phyloP scores from a whole-genome alignment of 2,888 invertebrate species.

The Graphium colonna region DNA sequence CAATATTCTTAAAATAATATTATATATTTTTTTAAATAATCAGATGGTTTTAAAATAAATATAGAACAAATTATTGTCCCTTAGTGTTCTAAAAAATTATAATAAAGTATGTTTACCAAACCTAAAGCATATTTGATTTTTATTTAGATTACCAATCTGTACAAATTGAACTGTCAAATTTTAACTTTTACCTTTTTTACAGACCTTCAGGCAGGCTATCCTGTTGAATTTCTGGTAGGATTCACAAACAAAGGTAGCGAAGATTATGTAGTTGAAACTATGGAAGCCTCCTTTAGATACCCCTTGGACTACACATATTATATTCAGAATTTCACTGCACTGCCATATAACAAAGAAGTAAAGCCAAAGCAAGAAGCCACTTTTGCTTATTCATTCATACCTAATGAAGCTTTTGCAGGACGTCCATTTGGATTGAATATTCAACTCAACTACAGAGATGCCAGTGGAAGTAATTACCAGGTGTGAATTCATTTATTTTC shows the following conservation, averaged over 20 bases:
- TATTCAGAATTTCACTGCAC: conserved; percentile 98
- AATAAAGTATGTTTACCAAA: too few species aligned
- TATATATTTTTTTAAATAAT: too few species aligned
- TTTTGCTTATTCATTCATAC: conserved; percentile 95
- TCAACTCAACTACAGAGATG: conserved; percentile 93
- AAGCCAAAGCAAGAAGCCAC: conserved; percentile 96
- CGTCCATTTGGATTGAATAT: conserved; percentile 97
- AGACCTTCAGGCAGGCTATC: conserved; percentile 95
- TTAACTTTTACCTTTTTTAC: too few species aligned
- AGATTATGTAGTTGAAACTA: conserved; percentile 94
- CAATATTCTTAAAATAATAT: too few species aligned
- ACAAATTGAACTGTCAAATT: too few species aligned
- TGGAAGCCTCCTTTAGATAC: conserved; percentile 99
- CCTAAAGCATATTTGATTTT: too few species aligned
- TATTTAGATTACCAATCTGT: too few species aligned
- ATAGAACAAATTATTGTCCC: too few species aligned
- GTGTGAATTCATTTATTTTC: conserved; percentile 50
- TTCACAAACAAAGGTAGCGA: conserved; percentile 96
- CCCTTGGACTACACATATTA: conserved; percentile 99
- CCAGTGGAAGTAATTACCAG: conserved; percentile 79
- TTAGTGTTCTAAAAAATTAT: too few species aligned
- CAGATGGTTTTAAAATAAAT: too few species aligned
- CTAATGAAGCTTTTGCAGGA: conserved; percentile 97
- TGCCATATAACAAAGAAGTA: conserved; percentile 92
- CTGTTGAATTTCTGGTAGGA: conserved; percentile 97